Conservation (phyloP, 2,888 invertebrate genomes). For the Drosophila ezoana region DNA sequence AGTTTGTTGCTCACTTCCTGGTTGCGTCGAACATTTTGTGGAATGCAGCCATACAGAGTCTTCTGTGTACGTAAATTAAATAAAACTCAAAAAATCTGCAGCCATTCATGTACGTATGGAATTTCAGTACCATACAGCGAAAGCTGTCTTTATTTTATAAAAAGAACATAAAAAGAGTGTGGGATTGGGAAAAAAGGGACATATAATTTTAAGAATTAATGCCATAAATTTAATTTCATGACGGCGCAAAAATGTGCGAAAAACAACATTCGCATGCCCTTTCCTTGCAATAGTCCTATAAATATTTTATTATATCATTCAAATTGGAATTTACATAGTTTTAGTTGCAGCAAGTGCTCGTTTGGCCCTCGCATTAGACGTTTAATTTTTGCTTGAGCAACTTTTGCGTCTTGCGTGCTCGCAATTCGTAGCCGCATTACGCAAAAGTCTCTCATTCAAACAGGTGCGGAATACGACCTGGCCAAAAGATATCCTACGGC, state of each 20-base stretch:
- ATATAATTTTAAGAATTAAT: slow-evolving; percentile 8
- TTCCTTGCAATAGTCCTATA: background rate
- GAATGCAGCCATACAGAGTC: slow-evolving; percentile 18
- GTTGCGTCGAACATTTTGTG: slow-evolving; percentile 19
- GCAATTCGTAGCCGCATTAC: slow-evolving; percentile 18
- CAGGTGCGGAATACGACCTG: slow-evolving; percentile 55
- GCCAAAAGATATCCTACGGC: slow-evolving; percentile 40
- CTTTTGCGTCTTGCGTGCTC: slow-evolving; percentile 9
- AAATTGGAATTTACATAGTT: background rate
- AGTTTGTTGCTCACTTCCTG: slow-evolving; percentile 16
- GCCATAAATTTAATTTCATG: slow-evolving; percentile 11
- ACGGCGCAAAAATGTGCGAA: background rate
- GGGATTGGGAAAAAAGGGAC: background rate
- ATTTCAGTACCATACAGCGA: background rate
- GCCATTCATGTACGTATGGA: slow-evolving; percentile 5
- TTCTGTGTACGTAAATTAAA: slow-evolving; percentile 30
- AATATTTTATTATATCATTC: too few relatives aligned
- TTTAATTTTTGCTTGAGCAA: slow-evolving; percentile 25
- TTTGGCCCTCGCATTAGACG: slow-evolving; percentile 28
- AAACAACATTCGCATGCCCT: background rate
- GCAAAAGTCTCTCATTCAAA: slow-evolving; percentile 42
- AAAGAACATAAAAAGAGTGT: background rate
- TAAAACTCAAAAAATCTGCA: slow-evolving; percentile 21
- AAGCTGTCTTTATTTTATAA: slow-evolving; percentile 9
- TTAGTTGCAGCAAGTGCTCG: slow-evolving; percentile 6